Evolutionary conservation across 2,113 vertebrate genomes (phyloP), one percentile per base, ranked within the genome.

Genomic region (Naja naja): DNA sequence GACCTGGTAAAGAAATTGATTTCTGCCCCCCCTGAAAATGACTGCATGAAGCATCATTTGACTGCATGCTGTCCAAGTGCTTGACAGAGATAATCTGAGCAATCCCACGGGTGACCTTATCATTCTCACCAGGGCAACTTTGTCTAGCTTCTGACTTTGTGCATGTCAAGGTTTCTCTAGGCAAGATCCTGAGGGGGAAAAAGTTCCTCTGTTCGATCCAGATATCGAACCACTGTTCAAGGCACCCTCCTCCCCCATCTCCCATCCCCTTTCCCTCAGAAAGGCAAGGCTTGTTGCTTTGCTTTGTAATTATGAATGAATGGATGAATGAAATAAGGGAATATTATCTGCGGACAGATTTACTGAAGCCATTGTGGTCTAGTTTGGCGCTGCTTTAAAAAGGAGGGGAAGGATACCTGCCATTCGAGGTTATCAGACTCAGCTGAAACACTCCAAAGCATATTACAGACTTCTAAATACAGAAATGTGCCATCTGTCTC

Each of bases 21-120:
- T 98, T 98, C 93, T 94, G n/a, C 90, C 97, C 97, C 85, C 97
- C 98, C 98, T 94, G 98, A 98, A 98, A 98, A 98, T 98, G 98
- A 98, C 98, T 98, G 98, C 98, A 98, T 98, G 98, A 98, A 98
- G 98, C 98, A 98, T 98, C 98, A 98, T 98, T 98, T 98, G 98
- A 98, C 98, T 98, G 98, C 98, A 97, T 98, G 98, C 98, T 98
- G 98, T 99, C 98, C 98, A 98, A 98, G 98, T 98, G 98, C 98
- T 98, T 98, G 98, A 98, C 98, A 98, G 98, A 98, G 98, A 99
- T 99, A 99, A 99, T 98, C 98, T 98, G 97, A 96, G 97, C 98
- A 98, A 98, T 98, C 98, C 98, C 98, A 97, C 95, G 98, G 98
- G 98, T 98, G 98, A 98, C 98, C 98, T 99, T 99, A 99, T 98